Evolutionary conservation across 2,797 vertebrate genomes (phyloP).

Genomic region (Microctenopoma stevenorrisi): DNA sequence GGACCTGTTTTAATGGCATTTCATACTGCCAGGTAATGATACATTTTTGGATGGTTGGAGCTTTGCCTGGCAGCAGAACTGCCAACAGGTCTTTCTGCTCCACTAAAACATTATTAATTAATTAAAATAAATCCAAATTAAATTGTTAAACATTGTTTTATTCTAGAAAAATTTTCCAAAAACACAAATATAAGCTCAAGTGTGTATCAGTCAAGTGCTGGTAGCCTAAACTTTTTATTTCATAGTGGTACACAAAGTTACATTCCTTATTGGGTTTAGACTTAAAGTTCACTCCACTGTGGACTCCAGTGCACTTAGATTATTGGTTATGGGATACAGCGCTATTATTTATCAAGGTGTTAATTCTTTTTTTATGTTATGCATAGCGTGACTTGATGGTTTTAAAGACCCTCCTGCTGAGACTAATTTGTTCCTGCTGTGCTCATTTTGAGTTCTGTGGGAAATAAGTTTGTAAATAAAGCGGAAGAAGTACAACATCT

Average conservation of each 20-base stretch:
- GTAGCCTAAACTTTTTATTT: background rate
- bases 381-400: slow-evolving; percentile 1
- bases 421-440: slow-evolving; percentile 1
- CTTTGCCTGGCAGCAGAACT: slow-evolving; percentile 1
- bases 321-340: background rate
- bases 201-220: background rate
- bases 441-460: background rate
- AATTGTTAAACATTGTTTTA: slow-evolving; percentile 17
- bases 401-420: slow-evolving; percentile 18
- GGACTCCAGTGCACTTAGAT: background rate
- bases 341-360: slow-evolving; percentile 4
- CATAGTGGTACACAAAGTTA: background rate
- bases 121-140: slow-evolving; percentile 43
- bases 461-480: slow-evolving; percentile 7
- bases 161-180: slow-evolving; percentile 2
- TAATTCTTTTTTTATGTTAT: slow-evolving; percentile 16
- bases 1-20: slow-evolving; percentile 57
- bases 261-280: background rate
- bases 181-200: background rate
- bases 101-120: background rate
- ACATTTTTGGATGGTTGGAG: slow-evolving; percentile 32
- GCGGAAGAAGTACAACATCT: background rate
- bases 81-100: slow-evolving; percentile 24
- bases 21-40: slow-evolving; percentile 48
- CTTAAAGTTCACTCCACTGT: slow-evolving; percentile 8